A percentile compares a stretch with the other conserved stretches of the same genome.
Conservation (phyloP, 2,113 vertebrate species). For the Cyrtonyx montezumae region DNA sequence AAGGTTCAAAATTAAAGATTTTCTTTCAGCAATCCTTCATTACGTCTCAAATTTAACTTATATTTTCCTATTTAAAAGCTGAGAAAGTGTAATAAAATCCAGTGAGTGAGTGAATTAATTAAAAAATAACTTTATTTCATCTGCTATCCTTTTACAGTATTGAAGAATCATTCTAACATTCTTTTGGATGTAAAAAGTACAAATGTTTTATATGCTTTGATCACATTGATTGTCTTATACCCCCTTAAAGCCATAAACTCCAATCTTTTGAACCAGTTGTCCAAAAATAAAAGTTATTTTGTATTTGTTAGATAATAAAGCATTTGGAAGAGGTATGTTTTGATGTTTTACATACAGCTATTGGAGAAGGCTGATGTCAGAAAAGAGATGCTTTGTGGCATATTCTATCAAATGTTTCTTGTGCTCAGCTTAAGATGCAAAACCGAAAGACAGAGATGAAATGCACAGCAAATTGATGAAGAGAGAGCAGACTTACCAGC, state of each 20-base stretch:
- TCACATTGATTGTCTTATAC: background rate
- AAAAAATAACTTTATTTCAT: background rate
- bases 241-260: background rate
- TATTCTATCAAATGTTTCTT: background rate
- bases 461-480: background rate
- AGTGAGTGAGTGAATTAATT: background rate
- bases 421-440: background rate
- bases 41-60: background rate
- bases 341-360: background rate
- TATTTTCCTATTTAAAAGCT: background rate
- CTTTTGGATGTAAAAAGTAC: background rate
- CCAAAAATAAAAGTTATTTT: background rate
- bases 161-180: background rate
- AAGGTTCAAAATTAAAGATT: background rate
- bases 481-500: background rate
- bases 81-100: background rate
- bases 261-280: background rate
- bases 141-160: background rate
- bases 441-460: background rate
- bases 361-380: background rate
- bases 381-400: background rate
- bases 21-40: background rate
- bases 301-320: background rate
- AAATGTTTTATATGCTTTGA: background rate
- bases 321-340: background rate